These are phyloP conservation scores for Seriola quinqueradiata DNA, from an alignment of 2,113 vertebrate species.

Conservation along the genomic window DNA sequence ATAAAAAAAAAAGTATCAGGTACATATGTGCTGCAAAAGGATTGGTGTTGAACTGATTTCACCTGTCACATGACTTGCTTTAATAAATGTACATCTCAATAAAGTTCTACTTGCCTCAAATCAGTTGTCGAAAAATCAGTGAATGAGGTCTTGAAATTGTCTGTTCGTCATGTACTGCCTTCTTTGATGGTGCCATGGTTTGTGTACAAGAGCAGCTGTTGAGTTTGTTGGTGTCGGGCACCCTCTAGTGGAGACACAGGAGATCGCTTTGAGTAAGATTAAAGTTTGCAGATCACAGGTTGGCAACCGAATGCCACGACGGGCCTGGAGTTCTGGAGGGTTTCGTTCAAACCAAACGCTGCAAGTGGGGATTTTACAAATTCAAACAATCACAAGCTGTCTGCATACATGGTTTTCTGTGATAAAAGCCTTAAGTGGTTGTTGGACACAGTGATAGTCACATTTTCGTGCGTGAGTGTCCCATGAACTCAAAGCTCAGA, in stretches of 20 bases:
- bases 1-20: background rate
- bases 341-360: background rate
- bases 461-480: background rate
- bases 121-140: conserved; percentile 30
- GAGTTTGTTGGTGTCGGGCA: conserved; percentile 32
- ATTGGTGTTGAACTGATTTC: conserved; percentile 13
- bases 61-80: conserved; percentile 6
- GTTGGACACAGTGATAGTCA: background rate
- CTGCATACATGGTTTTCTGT: background rate
- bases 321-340: background rate
- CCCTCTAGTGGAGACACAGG: conserved; percentile 67
- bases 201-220: conserved; percentile 4
- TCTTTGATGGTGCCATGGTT: background rate
- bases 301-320: rapidly evolving
- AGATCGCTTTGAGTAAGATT: conserved; percentile 2
- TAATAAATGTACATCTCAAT: conserved; percentile 58
- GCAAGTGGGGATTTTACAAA: background rate
- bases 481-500: background rate
- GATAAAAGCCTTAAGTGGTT: conserved; percentile 8
- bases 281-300: conserved; percentile 2
- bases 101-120: conserved; percentile 55
- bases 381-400: conserved; percentile 1
- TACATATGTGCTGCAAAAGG: background rate
- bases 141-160: background rate
- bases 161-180: conserved; percentile 1